These are phyloP conservation scores for Sinocyclocheilus grahami DNA, from an alignment of 2,113 vertebrate species.

Conservation along the genomic window DNA sequence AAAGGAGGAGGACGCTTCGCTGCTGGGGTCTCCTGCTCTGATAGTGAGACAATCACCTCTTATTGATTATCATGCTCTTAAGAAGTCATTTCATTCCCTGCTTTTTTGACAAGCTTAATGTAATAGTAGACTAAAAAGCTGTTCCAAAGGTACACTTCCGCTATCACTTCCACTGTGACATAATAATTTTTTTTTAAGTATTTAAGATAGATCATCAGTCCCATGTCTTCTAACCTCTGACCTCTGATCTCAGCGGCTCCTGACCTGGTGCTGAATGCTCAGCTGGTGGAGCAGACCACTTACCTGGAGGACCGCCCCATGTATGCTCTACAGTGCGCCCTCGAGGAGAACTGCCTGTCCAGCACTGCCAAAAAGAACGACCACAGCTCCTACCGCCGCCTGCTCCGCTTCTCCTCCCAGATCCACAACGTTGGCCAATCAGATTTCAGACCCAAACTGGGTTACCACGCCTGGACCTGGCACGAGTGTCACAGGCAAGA, in stretches of 20 bases:
- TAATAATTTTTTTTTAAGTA: not conserved
- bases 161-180: not conserved
- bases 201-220: not conserved
- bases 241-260: constrained; percentile 80
- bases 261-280: constrained; percentile 89
- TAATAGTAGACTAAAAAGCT: not conserved
- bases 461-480: constrained; percentile 92
- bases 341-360: constrained; percentile 92
- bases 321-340: constrained; percentile 88
- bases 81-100: not conserved
- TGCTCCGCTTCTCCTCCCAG: constrained; percentile 94
- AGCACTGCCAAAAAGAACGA: constrained; percentile 73
- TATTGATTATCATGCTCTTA: not conserved
- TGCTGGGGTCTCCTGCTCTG: constrained; percentile 90
- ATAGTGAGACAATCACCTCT: constrained; percentile 73
- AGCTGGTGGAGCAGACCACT: constrained; percentile 86
- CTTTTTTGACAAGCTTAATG: too few relatives aligned
- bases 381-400: constrained; percentile 80
- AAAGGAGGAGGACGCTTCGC: constrained; percentile 81
- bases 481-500: constrained; percentile 90
- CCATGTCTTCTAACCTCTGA: not conserved
- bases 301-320: constrained; percentile 97
- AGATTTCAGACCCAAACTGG: constrained; percentile 87
- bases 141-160: not conserved
- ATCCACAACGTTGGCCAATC: constrained; percentile 94